Evolutionary conservation across 2,888 invertebrate genomes (phyloP), one percentile per base, ranked within the genome.

Genomic region (Lycocerus yunnanus): DNA sequence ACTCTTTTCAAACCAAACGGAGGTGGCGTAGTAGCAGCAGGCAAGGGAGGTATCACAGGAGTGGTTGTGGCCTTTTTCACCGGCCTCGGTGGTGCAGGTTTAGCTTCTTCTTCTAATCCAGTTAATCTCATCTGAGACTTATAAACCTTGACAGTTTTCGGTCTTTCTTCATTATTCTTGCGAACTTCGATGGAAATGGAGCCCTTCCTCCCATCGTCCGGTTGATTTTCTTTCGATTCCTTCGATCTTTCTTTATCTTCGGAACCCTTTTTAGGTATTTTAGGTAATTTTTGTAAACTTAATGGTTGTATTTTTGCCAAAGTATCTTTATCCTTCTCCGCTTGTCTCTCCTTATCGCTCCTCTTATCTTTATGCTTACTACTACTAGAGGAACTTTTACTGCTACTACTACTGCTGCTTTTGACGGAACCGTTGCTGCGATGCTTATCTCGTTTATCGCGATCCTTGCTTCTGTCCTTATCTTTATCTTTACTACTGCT

Each of bases 111-210:
- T 84, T 95, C 95, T 70, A 97, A 87, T 58, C 97, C 97, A 82
- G 96, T 97, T 68, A 96, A 96, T 79, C 97, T 91, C 89, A 97
- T 96, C 88, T 95, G 96, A 0, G 96, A 95, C 87, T 96, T 93
- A 85, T 93, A 96, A 14, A 95, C 94, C 90, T 97, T 97, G 0
- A 97, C 97, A 58, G 97, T 97, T 88, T 96, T 96, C 4, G 95
- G 93, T 82, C 96, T 89, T 70, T 89, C 91, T 69, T 92, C 90
- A 79, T 92, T 92, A 75, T 90, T 90, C 86, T 93, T 94, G 76
- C 94, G 89, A 71, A 93, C 92, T 89, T 95, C 95, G 80, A 95
- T 94, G 0, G 95, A 94, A 85, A 95, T 94, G 3, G 94, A 93
- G 58, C 93, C 92, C 80, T 93, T 94, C 81, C 93, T 93, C 83